Conservation (phyloP, 2,888 invertebrate genomes). For the Malthinus flaveolus region DNA sequence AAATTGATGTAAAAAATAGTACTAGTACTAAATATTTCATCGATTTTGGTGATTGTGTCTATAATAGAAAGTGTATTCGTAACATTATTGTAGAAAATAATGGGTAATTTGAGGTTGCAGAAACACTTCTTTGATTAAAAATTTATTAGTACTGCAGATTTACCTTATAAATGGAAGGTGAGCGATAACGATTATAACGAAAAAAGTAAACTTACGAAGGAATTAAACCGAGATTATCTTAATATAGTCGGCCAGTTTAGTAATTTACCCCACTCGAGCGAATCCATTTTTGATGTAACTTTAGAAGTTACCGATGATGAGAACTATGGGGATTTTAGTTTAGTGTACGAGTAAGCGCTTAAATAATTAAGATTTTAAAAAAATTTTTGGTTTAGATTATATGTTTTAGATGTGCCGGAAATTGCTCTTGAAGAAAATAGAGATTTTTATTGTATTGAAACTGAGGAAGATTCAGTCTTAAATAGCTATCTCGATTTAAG, state of each 20-base stretch:
- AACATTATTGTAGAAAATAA: slow-evolving; percentile 39
- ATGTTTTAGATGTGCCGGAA: slow-evolving; percentile 49
- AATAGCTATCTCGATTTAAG: neutral
- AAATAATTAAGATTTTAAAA: neutral
- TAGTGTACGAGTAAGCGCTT: slow-evolving; percentile 44
- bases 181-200: no score
- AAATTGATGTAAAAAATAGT: neutral
- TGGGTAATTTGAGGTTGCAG: slow-evolving; percentile 32
- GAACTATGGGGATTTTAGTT: slow-evolving; percentile 40
- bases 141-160: neutral
- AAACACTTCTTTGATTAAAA: neutral
- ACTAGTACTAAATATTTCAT: slow-evolving; percentile 33
- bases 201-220: no score
- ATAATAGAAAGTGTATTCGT: slow-evolving; percentile 19
- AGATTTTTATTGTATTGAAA: slow-evolving; percentile 22
- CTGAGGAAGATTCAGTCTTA: slow-evolving; percentile 24
- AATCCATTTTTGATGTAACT: no score
- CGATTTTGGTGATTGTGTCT: slow-evolving; percentile 35
- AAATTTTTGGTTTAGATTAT: slow-evolving; percentile 42
- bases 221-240: no score
- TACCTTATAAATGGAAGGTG: no score
- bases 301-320: no score
- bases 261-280: no score
- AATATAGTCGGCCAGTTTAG: no score
- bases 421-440: slow-evolving; percentile 40